Evolutionary conservation across 2,113 vertebrate species (phyloP).

Genomic region (Panurus biarmicus): DNA sequence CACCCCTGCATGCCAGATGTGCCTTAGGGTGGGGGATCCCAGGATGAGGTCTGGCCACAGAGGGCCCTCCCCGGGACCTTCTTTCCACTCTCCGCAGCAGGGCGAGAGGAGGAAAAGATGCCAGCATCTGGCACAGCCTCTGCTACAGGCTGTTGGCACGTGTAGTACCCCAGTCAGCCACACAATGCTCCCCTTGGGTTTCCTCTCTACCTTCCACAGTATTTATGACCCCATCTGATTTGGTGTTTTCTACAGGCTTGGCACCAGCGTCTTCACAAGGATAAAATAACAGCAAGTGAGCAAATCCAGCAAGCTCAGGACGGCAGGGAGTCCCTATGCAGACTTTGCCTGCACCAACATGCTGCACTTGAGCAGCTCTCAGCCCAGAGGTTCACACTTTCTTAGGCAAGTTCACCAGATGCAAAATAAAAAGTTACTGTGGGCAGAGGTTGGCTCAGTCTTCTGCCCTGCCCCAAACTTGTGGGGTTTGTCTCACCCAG

Average conservation of each 20-base stretch:
- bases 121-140: background rate
- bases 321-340: rapidly evolving
- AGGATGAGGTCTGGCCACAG: background rate
- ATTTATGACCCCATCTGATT: background rate
- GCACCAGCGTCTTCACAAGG: background rate
- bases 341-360: rapidly evolving
- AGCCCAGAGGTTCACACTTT: background rate
- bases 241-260: background rate
- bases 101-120: background rate
- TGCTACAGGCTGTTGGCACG: background rate
- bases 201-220: background rate
- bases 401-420: background rate
- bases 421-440: background rate
- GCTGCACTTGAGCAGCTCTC: background rate
- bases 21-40: background rate
- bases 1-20: background rate
- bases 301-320: background rate
- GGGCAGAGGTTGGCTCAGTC: background rate
- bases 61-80: rapidly evolving
- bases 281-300: background rate
- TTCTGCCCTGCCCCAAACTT: background rate
- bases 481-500: background rate
- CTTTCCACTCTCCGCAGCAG: background rate
- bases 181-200: background rate
- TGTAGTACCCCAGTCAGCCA: background rate